Base-by-base conservation (phyloP, 2,113 vertebrate species). In the Ctenodactylus gundi region DNA sequence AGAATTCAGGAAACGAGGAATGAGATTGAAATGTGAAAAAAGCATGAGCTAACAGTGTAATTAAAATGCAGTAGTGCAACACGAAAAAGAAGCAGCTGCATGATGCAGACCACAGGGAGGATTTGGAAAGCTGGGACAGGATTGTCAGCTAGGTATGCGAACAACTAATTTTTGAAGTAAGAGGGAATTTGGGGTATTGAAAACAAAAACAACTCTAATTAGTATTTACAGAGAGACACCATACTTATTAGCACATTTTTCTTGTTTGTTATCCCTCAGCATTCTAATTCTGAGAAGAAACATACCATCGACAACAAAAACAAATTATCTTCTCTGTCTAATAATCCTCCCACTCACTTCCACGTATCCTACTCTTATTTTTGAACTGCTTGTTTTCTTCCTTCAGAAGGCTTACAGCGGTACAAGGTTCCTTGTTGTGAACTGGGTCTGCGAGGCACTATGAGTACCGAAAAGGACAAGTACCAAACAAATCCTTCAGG, bases 141-240 rank as follows among this genome's bases (percentile, higher is more conserved):
- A 27, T 80, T 15, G 25, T 89, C 12, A 58, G 44, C 75, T 94
- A 46, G 77, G 39, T 65, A 72, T 87, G 76, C 53, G 44, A 93
- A 58, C 46, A 90, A 67, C 10, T 25, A 13, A 34, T 88, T 86
- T 53, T 41, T 73, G 27, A 72, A 90, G 65, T 64, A 31, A 93
- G 96, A 76, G 70, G 85, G 53, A 90, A 92, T 76, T 41, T 39
- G 76, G 23, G 17, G 13, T 75, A 64, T 84, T 76, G 39, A 73
- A 94, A 93, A 75, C 65, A 89, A 65, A 60, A 60, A 41, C 31
- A 75, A 90, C 88, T 84, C 87, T 93, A 92, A 92, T 85, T 96
- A 85, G 83, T 93, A 77, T 87, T 91, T 94, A 95, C 77, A 85
- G 77, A 91, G 29, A 80, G 34, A 93, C 31, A 76, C 4, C 36